These are phyloP conservation scores for human DNA, from an alignment of 2,113 vertebrate genomes.

Conservation along the genomic window DNA sequence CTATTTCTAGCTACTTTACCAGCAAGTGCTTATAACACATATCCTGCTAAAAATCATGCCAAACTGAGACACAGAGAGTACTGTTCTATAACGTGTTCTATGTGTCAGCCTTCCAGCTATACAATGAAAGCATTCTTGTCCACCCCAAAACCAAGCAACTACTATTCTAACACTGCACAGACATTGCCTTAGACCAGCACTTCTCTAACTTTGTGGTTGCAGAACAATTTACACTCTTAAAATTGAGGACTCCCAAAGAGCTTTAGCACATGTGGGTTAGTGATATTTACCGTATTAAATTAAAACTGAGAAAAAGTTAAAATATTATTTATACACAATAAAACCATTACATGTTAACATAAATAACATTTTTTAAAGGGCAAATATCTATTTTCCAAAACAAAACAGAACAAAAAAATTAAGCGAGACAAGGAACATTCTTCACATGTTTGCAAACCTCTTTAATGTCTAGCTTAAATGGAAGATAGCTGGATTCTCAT, in stretches of 20 bases:
- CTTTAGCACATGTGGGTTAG: background rate
- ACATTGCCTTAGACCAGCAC: conserved; percentile 28
- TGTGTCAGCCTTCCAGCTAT: conserved; percentile 57
- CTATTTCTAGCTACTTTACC: conserved; percentile 76
- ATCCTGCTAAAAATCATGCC: conserved; percentile 76
- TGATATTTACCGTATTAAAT: background rate
- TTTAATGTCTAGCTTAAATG: background rate
- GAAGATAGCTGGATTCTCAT: background rate
- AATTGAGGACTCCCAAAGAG: background rate
- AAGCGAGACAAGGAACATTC: background rate
- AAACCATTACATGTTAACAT: background rate
- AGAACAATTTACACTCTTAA: conserved; percentile 25
- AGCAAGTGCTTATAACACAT: conserved; percentile 75
- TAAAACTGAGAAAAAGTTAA: background rate
- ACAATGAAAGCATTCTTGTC: conserved; percentile 81
- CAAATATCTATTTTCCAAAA: background rate
- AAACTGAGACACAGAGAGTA: conserved; percentile 80
- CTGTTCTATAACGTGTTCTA: conserved; percentile 74
- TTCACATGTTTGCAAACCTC: background rate
- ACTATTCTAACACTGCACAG: conserved; percentile 71
- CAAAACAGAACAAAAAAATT: background rate
- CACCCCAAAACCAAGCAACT: conserved; percentile 71
- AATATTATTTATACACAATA: conserved; percentile 14
- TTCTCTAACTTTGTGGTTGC: background rate
- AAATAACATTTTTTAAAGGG: background rate